Base-by-base conservation (phyloP, 1,140 invertebrate species). In the Brachionus manjavacas region DNA sequence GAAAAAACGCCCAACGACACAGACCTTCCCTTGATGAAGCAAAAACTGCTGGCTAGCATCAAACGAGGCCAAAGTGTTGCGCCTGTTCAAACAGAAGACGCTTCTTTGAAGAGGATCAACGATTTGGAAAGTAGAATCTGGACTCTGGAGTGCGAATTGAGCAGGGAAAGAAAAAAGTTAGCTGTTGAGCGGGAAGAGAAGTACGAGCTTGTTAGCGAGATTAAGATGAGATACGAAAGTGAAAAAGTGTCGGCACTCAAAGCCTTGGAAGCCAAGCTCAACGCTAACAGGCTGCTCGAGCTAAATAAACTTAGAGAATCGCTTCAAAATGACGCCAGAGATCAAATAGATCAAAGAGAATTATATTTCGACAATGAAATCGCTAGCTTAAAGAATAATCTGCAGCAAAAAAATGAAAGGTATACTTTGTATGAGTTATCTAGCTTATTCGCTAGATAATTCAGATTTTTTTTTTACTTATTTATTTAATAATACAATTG, bases 321-420 rank as follows among this genome's bases (percentile, higher is more conserved):
- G 68, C 8, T 72, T 16, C 23, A 76, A 14, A 76, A 23, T 2
- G 43, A 76, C 4, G n/a, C 11, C 8, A 76, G 23, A 49, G 41
- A 52, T 12, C 23, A 76, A 25, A 9, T 76, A 23, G 72, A 76
- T 4, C n/a, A 52, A 14, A 25, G 9, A 0, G 52, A 76, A 28
- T 28, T 25, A 25, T 25, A 49, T 25, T 76, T 28, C 14, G 72
- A 76, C 11, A 76, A 25, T 31, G 72, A 76, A 28, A 2, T 76
- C 0, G 16, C 23, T 28, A 49, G 12, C n/a, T 76, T 76, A n/a
- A 76, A 49, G 41, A 25, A 4, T 11, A 25, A 49, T 49, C 31
- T 76, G 14, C 16, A 46, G 3, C 43, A 76, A 8, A 76, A 76
- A 76, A 76, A 23, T 49, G 72, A 76, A 76, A 76, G 41, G 72